Evolutionary conservation across 2,797 vertebrate genomes (phyloP), one percentile per base, ranked within the genome.

Genomic region (Pseudochaenichthys georgianus): DNA sequence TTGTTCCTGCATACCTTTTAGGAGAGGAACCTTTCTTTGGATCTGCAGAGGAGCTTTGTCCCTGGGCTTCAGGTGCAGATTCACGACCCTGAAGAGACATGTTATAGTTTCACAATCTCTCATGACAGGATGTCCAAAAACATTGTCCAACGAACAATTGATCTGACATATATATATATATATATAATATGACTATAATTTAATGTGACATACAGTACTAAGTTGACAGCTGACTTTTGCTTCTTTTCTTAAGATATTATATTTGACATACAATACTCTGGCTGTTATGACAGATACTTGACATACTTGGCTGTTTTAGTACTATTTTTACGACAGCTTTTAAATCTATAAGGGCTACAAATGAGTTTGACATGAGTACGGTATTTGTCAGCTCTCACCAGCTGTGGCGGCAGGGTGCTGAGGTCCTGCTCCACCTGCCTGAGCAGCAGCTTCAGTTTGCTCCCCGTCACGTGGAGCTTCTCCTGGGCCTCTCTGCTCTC

Each of bases 381-480:
- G 48, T 6, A 23, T 38, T 10, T 2, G 34, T 45, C 4, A 55
- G 43, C 53, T 13, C 46, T 94, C 86, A 99, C 98, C 96, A 95
- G 91, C 23, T 89, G 90, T 66, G 84, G 87, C 54, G 93, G 94
- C 48, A 96, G 52, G 15, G 51, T 64, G 64, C 83, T 63, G 59
- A 98, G 91, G 80, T 98, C 96, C 1, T 59, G 75, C 34, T 93
- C 94, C 86, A 98, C 95, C 78, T 96, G 93, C 58, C 90, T 87
- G 52, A 90, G 88, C 66, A 99, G 92, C 78, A 95, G 78, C 62
- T 88, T 94, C 78, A 98, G 86, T 77, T 97, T 98, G 34, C 84
- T 94, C 19, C 90, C 90, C 4, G 96, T 96, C 60, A 97, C 96
- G 1, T 96, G 95, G 11, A 98, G 94, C 70, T 97, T 97, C 92